phyloP scores from a whole-genome alignment of 1,140 invertebrate species.

The Hycleus phaleratus region DNA sequence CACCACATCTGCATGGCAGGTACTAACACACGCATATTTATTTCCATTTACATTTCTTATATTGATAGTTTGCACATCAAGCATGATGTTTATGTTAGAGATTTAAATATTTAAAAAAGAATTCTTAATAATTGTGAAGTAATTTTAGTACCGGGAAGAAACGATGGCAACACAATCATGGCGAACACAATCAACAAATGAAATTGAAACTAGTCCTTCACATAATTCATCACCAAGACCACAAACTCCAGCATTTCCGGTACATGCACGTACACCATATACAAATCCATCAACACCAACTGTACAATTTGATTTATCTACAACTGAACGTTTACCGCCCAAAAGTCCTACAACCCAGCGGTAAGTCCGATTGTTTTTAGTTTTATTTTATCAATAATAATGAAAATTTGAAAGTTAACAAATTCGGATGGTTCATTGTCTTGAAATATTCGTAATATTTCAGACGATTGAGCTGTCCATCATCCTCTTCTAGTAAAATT shows the following conservation, averaged over 20 bases:
- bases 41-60: not conserved
- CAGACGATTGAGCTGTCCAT: slow-evolving; percentile 39
- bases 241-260: slow-evolving; percentile 84
- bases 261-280: slow-evolving; percentile 81
- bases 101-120: no score
- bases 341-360: slow-evolving; percentile 66
- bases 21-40: slow-evolving; percentile 27
- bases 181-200: slow-evolving; percentile 45
- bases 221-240: slow-evolving; percentile 53
- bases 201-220: slow-evolving; percentile 45
- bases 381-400: not conserved
- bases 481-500: slow-evolving; percentile 25
- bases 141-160: slow-evolving; percentile 53
- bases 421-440: no score
- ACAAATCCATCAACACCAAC: slow-evolving; percentile 52
- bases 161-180: slow-evolving; percentile 52
- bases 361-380: slow-evolving; percentile 39
- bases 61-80: not conserved
- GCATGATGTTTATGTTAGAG: not conserved
- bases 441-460: slow-evolving; percentile 19
- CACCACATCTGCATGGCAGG: slow-evolving; percentile 40
- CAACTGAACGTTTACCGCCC: slow-evolving; percentile 54
- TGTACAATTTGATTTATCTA: slow-evolving; percentile 48
- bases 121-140: not conserved
- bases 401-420: no score